phyloP scores from a whole-genome alignment of 2,113 vertebrate genomes.

The Thalassarche chlororhynchos region DNA sequence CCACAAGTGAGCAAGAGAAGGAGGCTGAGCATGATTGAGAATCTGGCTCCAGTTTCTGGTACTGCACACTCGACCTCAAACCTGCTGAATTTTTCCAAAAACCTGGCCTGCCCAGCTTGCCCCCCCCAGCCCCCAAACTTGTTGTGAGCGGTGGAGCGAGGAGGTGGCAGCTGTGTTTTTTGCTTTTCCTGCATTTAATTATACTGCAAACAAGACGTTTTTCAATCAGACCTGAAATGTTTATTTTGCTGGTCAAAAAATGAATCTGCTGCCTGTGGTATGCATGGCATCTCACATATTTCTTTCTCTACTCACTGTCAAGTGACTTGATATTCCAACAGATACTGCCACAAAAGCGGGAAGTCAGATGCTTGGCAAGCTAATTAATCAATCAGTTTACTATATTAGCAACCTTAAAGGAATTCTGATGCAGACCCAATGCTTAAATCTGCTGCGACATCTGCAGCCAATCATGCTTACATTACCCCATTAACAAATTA shows the following conservation, averaged over 20 bases:
- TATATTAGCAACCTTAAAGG: slow-evolving; percentile 23
- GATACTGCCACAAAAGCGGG: not conserved
- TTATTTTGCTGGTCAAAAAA: not conserved
- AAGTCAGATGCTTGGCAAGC: not conserved
- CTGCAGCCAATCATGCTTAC: not conserved
- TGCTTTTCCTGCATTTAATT: not conserved
- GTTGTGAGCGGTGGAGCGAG: not conserved
- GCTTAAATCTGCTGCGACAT: not conserved
- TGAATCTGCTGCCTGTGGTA: not conserved
- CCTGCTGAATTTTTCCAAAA: not conserved
- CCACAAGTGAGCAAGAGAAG: not conserved
- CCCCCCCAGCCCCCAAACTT: not conserved
- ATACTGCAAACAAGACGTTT: not conserved
- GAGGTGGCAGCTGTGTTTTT: not conserved
- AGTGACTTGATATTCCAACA: not conserved
- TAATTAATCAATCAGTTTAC: slow-evolving; percentile 44
- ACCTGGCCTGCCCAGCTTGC: not conserved
- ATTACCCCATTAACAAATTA: not conserved
- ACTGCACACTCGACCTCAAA: not conserved
- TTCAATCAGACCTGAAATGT: not conserved
- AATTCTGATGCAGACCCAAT: not conserved
- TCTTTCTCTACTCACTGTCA: not conserved
- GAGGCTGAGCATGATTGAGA: not conserved
- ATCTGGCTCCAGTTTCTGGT: not conserved
- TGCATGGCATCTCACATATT: slow-evolving; percentile 9